Evolutionary conservation across 2,113 vertebrate species (phyloP).

Genomic region (Apteryx mantelli): DNA sequence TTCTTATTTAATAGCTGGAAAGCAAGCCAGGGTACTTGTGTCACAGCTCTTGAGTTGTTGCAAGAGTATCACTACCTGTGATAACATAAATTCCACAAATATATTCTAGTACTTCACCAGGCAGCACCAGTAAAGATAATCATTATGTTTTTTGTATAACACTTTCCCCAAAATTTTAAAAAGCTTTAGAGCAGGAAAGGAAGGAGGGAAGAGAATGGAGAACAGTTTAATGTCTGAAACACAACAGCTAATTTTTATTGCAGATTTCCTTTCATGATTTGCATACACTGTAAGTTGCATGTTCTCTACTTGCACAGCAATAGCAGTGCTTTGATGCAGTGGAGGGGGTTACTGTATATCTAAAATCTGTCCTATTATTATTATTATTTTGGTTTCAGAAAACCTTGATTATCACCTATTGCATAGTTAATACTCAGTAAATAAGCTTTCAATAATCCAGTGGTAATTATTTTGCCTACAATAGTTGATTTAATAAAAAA

Average conservation of each 20-base stretch:
- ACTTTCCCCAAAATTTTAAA: not conserved
- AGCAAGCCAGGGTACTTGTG: not conserved
- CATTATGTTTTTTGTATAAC: not conserved
- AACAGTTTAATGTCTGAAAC: not conserved
- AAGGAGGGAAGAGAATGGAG: not conserved
- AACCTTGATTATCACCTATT: not conserved
- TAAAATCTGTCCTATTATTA: not conserved
- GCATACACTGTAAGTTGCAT: not conserved
- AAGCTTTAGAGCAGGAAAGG: not conserved
- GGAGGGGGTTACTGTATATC: accelerated
- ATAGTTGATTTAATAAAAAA: not conserved
- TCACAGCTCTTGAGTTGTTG: not conserved
- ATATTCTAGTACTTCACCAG: not conserved
- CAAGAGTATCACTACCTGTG: not conserved
- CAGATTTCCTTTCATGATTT: not conserved
- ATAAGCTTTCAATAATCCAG: not conserved
- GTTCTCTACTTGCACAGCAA: not conserved
- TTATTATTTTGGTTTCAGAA: not conserved
- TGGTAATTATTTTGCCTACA: not conserved
- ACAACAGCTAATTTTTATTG: not conserved
- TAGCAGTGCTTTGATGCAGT: not conserved
- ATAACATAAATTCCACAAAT: conserved; percentile 5
- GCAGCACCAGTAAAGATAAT: not conserved
- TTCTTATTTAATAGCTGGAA: not conserved
- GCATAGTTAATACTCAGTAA: not conserved